These are phyloP conservation scores for Piscicola geometra DNA, from an alignment of 2,888 invertebrate species.

Conservation along the genomic window DNA sequence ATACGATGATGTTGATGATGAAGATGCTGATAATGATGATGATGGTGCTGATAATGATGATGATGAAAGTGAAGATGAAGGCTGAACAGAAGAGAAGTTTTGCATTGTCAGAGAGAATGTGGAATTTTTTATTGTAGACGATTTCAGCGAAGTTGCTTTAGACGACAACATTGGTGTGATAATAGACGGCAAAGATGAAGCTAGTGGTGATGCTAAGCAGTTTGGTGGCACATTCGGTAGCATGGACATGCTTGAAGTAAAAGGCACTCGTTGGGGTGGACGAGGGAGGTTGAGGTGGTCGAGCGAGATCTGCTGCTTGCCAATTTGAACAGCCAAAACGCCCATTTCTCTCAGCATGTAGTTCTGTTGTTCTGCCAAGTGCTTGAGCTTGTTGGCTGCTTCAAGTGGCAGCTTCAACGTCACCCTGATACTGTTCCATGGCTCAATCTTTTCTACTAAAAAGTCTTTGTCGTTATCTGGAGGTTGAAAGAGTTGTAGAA, in stretches of 20 bases:
- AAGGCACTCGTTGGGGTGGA: conserved; percentile 10
- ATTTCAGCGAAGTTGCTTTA: too few species aligned
- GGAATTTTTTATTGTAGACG: too few species aligned
- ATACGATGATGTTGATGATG: background rate
- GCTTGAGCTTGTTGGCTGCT: conserved; percentile 83
- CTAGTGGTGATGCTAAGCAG: background rate
- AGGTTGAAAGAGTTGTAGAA: background rate
- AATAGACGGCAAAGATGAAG: background rate
- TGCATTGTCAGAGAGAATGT: too few species aligned
- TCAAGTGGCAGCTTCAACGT: conserved; percentile 94
- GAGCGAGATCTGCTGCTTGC: conserved; percentile 5
- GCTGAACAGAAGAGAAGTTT: too few species aligned
- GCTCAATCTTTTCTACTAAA: conserved; percentile 80
- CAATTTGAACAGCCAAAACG: conserved; percentile 89
- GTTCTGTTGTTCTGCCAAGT: conserved; percentile 84
- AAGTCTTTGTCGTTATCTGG: conserved; percentile 58
- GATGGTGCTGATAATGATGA: background rate
- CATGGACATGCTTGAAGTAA: conserved; percentile 7
- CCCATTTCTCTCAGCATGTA: conserved; percentile 78
- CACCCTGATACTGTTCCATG: conserved; percentile 96
- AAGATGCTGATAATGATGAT: background rate
- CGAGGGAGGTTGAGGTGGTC: background rate
- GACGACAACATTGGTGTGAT: too few species aligned
- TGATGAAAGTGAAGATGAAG: background rate
- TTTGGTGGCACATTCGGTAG: conserved; percentile 7